Conservation (phyloP, 2,888 invertebrate genomes). For the Agrochola litura region DNA sequence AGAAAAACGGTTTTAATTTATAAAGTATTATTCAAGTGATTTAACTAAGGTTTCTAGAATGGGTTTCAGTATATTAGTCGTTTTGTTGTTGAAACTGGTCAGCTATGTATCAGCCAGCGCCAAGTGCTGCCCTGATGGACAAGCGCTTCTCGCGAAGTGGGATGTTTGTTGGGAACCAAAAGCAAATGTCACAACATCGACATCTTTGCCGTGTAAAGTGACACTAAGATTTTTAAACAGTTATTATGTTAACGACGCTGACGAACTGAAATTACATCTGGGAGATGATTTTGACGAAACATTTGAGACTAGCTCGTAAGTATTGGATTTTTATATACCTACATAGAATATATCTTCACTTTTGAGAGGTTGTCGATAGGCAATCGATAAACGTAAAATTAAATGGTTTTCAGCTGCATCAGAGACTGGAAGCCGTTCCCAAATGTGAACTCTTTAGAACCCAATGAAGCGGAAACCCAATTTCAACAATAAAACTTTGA, state of each 20-base stretch:
- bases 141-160: slow-evolving; percentile 55
- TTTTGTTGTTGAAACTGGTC: slow-evolving; percentile 7
- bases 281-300: slow-evolving; percentile 40
- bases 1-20: slow-evolving; percentile 6
- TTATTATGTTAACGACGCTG: slow-evolving; percentile 45
- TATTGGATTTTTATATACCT: slow-evolving; percentile 12
- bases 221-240: slow-evolving; percentile 40
- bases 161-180: slow-evolving; percentile 71
- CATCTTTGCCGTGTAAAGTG: slow-evolving; percentile 60
- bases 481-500: not conserved
- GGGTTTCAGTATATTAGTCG: slow-evolving; percentile 16
- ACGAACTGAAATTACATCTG: slow-evolving; percentile 50
- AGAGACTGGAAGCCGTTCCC: not conserved
- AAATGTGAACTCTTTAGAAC: not conserved
- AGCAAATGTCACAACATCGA: slow-evolving; percentile 61
- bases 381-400: no score
- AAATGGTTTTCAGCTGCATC: not conserved
- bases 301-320: slow-evolving; percentile 66
- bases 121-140: slow-evolving; percentile 67
- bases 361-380: not conserved
- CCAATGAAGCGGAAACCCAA: not conserved
- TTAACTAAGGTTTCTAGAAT: slow-evolving; percentile 25
- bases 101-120: slow-evolving; percentile 30
- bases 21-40: not conserved
- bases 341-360: not conserved